Percentiles rank a stretch among this genome's conserved stretches.
Conservation (phyloP, 2,113 vertebrate genomes). For the Felis catus region DNA sequence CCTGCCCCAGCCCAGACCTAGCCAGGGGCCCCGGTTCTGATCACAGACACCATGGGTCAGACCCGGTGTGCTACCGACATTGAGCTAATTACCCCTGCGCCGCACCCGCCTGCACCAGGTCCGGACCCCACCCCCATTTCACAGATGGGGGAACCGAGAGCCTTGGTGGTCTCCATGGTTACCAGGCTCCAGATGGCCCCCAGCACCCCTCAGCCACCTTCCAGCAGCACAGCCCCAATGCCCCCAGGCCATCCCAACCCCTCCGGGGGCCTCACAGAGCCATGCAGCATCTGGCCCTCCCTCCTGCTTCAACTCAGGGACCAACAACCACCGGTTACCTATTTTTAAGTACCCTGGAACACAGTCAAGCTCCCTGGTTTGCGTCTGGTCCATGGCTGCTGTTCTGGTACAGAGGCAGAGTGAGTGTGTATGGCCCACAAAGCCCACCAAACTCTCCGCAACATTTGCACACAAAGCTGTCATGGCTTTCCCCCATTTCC, state of each 20-base stretch:
- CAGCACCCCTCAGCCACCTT: not conserved
- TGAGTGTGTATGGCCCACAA: not conserved
- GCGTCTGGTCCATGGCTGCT: accelerated
- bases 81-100: not conserved
- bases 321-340: not conserved
- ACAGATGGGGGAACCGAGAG: not conserved
- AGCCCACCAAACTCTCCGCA: not conserved
- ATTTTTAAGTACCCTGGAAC: not conserved
- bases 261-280: accelerated
- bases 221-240: not conserved
- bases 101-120: too few relatives aligned
- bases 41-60: not conserved
- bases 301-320: not conserved
- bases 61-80: not conserved
- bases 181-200: not conserved
- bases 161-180: accelerated
- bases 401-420: not conserved
- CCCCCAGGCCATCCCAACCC: too few relatives aligned
- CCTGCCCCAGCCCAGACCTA: not conserved
- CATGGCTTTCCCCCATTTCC: accelerated
- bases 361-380: not conserved
- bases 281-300: not conserved
- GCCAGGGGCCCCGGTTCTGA: not conserved
- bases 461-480: not conserved
- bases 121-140: not conserved